These are phyloP conservation scores for Phrixothrix hirtus DNA, from an alignment of 2,888 invertebrate species.

Conservation along the genomic window DNA sequence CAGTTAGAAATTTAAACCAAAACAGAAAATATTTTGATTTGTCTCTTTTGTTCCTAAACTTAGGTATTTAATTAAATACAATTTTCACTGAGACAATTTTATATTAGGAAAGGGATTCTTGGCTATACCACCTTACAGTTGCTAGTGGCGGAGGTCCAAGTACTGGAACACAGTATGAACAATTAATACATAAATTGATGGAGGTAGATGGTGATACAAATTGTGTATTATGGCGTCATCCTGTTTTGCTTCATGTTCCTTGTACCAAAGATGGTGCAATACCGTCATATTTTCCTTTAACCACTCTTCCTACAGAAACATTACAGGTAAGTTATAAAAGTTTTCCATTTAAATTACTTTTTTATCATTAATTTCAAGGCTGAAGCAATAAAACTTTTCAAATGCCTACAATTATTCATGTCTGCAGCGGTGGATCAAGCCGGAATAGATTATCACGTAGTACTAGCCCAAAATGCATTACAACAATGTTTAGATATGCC, in stretches of 20 bases:
- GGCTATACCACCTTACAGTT: conserved; percentile 84
- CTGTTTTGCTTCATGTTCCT: conserved; percentile 74
- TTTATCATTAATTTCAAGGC: conserved; percentile 55
- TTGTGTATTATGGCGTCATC: conserved; percentile 93
- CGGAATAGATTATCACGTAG: conserved; percentile 96
- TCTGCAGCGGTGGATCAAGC: conserved; percentile 94
- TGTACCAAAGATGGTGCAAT: conserved; percentile 85
- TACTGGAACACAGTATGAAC: conserved; percentile 94
- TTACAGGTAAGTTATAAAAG: conserved; percentile 63
- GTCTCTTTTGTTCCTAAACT: no score
- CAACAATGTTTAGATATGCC: conserved; percentile 88
- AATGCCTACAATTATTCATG: conserved; percentile 96
- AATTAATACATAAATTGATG: conserved; percentile 93
- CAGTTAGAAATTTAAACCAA: no score
- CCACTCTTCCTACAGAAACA: conserved; percentile 85
- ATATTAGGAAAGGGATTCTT: conserved; percentile 84
- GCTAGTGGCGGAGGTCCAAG: conserved; percentile 91
- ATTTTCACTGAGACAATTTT: no score
- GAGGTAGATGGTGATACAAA: conserved; percentile 93
- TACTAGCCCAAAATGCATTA: conserved; percentile 93
- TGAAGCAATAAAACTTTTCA: conserved; percentile 92
- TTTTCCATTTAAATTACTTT: no score
- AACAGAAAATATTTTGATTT: no score
- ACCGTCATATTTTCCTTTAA: conserved; percentile 72
- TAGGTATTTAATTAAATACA: no score